Conservation (phyloP, 1,140 invertebrate species). For the Manduca sexta region DNA sequence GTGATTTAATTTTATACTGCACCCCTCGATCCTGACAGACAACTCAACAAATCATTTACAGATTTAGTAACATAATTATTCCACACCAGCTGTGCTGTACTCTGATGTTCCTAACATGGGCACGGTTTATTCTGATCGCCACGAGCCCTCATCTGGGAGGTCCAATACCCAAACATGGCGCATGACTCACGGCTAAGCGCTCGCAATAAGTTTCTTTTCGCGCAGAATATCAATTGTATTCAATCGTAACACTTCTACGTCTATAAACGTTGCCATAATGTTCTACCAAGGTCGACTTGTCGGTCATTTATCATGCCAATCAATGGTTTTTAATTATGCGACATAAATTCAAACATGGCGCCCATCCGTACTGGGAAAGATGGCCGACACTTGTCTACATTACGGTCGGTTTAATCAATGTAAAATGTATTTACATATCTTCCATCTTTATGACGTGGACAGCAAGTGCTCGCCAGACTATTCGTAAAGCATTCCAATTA, state of each 20-base stretch:
- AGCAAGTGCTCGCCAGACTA: not conserved
- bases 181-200: slow-evolving; percentile 5
- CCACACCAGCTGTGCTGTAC: not conserved
- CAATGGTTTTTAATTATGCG: slow-evolving; percentile 20
- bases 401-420: not conserved
- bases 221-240: not conserved
- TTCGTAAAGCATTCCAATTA: not conserved
- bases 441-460: not conserved
- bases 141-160: not conserved
- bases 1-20: too few species aligned
- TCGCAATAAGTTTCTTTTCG: not conserved
- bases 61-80: not conserved
- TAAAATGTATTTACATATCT: slow-evolving; percentile 4
- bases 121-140: slow-evolving; percentile 2
- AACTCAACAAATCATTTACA: too few species aligned
- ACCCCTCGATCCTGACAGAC: too few species aligned
- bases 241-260: not conserved
- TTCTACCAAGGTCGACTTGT: slow-evolving; percentile 4
- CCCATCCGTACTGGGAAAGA: not conserved
- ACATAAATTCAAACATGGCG: not conserved
- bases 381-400: not conserved
- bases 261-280: not conserved
- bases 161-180: slow-evolving; percentile 3
- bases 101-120: slow-evolving; percentile 6
- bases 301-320: slow-evolving; percentile 10